phyloP scores from a whole-genome alignment of 2,797 vertebrate genomes.

The Sphaeramia orbicularis region DNA sequence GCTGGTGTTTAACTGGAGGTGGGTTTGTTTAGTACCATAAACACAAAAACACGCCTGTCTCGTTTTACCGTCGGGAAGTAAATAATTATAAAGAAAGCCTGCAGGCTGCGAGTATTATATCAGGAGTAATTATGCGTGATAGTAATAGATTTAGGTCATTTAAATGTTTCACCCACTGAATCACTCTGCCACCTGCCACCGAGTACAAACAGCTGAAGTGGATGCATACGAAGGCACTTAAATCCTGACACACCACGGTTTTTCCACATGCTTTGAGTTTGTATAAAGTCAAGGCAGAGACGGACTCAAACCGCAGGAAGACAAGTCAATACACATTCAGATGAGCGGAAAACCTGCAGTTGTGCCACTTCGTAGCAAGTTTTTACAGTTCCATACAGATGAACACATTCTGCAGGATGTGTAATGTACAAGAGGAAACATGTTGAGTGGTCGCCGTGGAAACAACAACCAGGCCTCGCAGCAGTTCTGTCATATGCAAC shows the following conservation, averaged over 20 bases:
- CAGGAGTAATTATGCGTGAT: background rate
- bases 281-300: conserved; percentile 7
- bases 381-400: too few species aligned
- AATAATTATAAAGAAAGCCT: conserved; percentile 11
- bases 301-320: conserved; percentile 29
- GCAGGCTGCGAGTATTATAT: background rate
- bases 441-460: too few species aligned
- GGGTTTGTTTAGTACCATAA: conserved; percentile 4
- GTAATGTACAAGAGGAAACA: too few species aligned
- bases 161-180: conserved; percentile 3
- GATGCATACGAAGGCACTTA: conserved; percentile 20
- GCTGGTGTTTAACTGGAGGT: conserved; percentile 21
- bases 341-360: too few species aligned
- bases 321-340: background rate
- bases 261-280: conserved; percentile 45
- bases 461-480: too few species aligned
- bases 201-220: background rate
- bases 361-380: too few species aligned
- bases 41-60: background rate
- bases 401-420: too few species aligned
- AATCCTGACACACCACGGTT: conserved; percentile 5
- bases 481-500: too few species aligned
- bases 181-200: conserved; percentile 13
- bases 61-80: background rate
- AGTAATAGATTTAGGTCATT: conserved; percentile 15